Evolutionary conservation across 2,888 invertebrate species (phyloP).

Genomic region (Magallana nippona): DNA sequence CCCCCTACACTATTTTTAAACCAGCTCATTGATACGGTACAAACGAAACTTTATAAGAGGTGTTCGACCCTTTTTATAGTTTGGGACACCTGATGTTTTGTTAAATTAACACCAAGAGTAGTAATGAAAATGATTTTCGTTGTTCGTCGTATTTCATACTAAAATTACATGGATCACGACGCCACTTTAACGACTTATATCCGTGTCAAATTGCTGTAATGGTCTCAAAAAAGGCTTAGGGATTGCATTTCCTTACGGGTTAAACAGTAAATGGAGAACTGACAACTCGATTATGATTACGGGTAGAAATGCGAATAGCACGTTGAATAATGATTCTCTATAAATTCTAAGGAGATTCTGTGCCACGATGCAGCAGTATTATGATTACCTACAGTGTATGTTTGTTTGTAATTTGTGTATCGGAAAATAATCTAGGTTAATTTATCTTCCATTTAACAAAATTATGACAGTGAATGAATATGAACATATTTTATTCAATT

Average conservation of each 20-base stretch:
- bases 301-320: not conserved
- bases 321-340: not conserved
- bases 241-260: conserved; percentile 24
- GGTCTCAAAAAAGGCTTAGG: not conserved
- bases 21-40: not conserved
- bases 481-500: too few relatives aligned
- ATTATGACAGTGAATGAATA: too few relatives aligned
- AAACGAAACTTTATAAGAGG: not conserved
- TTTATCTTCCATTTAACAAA: too few relatives aligned
- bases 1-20: too few relatives aligned
- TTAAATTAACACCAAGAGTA: conserved; percentile 27
- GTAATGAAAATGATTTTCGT: conserved; percentile 16
- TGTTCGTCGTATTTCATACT: conserved; percentile 20
- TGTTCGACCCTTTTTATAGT: not conserved
- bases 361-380: too few relatives aligned
- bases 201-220: conserved; percentile 26
- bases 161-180: conserved; percentile 33
- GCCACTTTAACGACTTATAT: conserved; percentile 24
- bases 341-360: too few relatives aligned
- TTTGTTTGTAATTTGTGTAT: too few relatives aligned
- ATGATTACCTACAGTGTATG: too few relatives aligned
- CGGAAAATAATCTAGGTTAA: too few relatives aligned
- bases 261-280: conserved; percentile 8
- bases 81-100: conserved; percentile 24
- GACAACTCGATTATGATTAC: conserved; percentile 20